Conservation (phyloP, 2,888 invertebrate genomes). For the Rutpela maculata region DNA sequence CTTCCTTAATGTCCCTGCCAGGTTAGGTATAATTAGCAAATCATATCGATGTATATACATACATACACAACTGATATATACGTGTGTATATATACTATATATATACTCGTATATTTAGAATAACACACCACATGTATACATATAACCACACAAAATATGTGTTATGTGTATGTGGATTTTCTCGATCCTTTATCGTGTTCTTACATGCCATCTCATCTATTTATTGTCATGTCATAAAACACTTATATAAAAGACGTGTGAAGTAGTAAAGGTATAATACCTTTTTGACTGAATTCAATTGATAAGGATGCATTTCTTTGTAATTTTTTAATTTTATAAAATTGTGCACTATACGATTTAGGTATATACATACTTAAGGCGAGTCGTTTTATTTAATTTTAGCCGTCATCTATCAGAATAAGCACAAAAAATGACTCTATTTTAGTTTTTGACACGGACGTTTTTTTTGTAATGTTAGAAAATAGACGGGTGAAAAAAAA, state of each 20-base stretch:
- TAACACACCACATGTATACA: not conserved
- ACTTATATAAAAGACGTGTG: constrained; percentile 44
- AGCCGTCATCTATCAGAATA: not conserved
- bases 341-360: not conserved
- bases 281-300: constrained; percentile 24
- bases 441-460: not conserved
- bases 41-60: constrained; percentile 60
- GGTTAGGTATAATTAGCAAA: constrained; percentile 63
- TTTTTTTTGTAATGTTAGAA: no score
- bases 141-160: not conserved
- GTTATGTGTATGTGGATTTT: constrained; percentile 8
- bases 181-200: constrained; percentile 25
- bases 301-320: constrained; percentile 26
- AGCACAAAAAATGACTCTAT: not conserved
- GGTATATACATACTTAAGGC: not conserved
- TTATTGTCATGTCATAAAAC: constrained; percentile 38
- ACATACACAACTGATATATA: not conserved
- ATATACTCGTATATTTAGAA: not conserved
- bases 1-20: constrained; percentile 63
- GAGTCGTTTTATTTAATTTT: not conserved
- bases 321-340: constrained; percentile 21
- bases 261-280: constrained; percentile 45
- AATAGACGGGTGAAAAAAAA: no score
- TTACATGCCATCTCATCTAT: constrained; percentile 29
- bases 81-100: not conserved